These are phyloP conservation scores for Acinonyx jubatus DNA, from an alignment of 2,113 vertebrate species.

Conservation along the genomic window DNA sequence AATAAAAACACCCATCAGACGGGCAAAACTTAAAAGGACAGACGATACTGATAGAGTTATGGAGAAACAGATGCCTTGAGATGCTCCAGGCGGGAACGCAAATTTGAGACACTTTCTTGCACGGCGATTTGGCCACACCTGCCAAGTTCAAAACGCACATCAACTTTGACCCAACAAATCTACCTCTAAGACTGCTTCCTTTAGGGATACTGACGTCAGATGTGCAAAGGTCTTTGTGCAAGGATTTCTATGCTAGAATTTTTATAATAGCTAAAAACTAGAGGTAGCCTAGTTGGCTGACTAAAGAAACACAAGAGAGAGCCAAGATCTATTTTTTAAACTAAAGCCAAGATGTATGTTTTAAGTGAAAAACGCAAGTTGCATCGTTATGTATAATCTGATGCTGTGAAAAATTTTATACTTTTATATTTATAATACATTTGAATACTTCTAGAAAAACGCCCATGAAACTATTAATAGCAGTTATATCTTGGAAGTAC, in stretches of 20 bases:
- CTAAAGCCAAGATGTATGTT: not conserved
- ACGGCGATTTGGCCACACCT: not conserved
- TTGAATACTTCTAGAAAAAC: not conserved
- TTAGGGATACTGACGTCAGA: not conserved
- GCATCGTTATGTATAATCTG: not conserved
- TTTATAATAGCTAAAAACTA: not conserved
- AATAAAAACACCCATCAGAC: not conserved
- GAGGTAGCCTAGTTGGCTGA: not conserved
- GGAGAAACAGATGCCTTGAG: not conserved
- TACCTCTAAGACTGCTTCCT: not conserved
- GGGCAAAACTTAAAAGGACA: not conserved
- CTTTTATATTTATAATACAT: not conserved
- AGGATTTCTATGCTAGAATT: not conserved
- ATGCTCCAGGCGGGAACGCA: accelerated
- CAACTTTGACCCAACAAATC: not conserved
- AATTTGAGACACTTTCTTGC: not conserved
- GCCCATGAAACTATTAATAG: not conserved
- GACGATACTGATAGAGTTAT: not conserved
- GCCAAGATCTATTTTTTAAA: not conserved
- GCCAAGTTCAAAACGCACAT: not conserved
- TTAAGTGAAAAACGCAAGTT: not conserved
- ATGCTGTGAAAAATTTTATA: not conserved
- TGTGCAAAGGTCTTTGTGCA: not conserved
- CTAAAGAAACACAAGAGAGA: not conserved
- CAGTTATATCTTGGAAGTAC: not conserved